phyloP scores from a whole-genome alignment of 1,140 invertebrate species.

The Parasteatoda tepidariorum region DNA sequence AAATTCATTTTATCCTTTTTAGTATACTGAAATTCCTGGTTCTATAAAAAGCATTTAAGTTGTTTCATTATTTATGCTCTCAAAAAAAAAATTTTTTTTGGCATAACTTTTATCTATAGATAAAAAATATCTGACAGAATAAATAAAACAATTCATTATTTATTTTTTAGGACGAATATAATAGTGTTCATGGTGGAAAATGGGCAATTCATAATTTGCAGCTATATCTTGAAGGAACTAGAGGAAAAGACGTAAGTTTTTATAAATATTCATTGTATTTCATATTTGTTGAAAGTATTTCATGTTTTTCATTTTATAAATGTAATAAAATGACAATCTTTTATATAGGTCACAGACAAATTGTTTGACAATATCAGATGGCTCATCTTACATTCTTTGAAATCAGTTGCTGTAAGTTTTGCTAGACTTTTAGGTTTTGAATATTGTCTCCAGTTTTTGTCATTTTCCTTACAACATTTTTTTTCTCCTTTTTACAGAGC shows the following conservation, averaged over 20 bases:
- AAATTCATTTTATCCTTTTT: too few relatives aligned
- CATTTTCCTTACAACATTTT: not conserved
- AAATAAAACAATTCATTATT: too few relatives aligned
- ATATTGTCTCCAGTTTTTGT: not conserved
- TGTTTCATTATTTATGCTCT: too few relatives aligned
- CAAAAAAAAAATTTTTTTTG: too few relatives aligned
- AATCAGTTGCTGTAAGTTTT: slow-evolving; percentile 76
- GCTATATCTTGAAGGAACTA: slow-evolving; percentile 89
- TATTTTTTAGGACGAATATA: slow-evolving; percentile 86
- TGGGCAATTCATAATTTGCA: slow-evolving; percentile 91
- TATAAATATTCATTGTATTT: not conserved
- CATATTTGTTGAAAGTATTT: not conserved
- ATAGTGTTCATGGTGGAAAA: slow-evolving; percentile 93
- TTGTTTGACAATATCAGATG: slow-evolving; percentile 75
- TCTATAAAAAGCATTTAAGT: too few relatives aligned
- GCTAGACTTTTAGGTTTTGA: not conserved
- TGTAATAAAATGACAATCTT: slow-evolving; percentile 2
- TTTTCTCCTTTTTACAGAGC: slow-evolving; percentile 52
- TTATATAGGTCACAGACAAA: slow-evolving; percentile 68
- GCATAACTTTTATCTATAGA: too few relatives aligned
- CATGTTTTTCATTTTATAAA: not conserved
- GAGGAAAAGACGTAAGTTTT: slow-evolving; percentile 83
- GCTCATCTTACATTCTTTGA: slow-evolving; percentile 83
- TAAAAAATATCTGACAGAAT: too few relatives aligned
- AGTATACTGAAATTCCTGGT: too few relatives aligned